Conservation (phyloP, 2,113 vertebrate genomes). For the Gymnarchus niloticus region DNA sequence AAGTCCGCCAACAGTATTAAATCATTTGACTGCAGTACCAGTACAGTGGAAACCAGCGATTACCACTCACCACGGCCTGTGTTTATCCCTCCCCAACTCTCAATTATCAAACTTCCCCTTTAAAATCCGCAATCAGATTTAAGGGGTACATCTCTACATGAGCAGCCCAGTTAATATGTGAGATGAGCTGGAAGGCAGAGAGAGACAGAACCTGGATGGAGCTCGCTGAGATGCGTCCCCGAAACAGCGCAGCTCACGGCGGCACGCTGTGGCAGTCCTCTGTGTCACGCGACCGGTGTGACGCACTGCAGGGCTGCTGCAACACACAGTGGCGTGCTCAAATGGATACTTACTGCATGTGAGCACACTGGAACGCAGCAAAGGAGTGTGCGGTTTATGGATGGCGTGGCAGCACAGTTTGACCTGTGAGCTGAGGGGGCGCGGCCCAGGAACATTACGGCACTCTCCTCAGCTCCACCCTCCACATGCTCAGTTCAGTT, state of each 20-base stretch:
- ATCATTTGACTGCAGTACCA: not conserved
- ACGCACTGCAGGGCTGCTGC: constrained; percentile 6
- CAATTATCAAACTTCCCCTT: not conserved
- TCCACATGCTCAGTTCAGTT: not conserved
- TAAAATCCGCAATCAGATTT: not conserved
- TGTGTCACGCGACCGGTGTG: not conserved
- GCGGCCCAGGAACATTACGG: no score
- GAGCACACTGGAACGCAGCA: not conserved
- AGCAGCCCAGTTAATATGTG: not conserved
- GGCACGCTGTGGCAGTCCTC: not conserved
- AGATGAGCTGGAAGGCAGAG: not conserved
- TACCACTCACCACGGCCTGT: not conserved
- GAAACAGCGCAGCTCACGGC: not conserved
- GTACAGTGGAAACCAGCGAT: not conserved
- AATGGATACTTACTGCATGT: not conserved
- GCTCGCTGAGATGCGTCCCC: not conserved
- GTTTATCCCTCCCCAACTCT: not conserved
- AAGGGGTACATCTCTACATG: not conserved
- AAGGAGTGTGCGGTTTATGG: not conserved
- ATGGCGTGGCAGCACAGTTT: not conserved
- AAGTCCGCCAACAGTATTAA: constrained; percentile 12
- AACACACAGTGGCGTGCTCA: not conserved
- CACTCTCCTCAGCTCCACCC: no score
- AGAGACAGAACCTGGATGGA: not conserved
- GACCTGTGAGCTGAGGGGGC: no score